phyloP scores from a whole-genome alignment of 2,888 invertebrate genomes.

The Meloe dianella region DNA sequence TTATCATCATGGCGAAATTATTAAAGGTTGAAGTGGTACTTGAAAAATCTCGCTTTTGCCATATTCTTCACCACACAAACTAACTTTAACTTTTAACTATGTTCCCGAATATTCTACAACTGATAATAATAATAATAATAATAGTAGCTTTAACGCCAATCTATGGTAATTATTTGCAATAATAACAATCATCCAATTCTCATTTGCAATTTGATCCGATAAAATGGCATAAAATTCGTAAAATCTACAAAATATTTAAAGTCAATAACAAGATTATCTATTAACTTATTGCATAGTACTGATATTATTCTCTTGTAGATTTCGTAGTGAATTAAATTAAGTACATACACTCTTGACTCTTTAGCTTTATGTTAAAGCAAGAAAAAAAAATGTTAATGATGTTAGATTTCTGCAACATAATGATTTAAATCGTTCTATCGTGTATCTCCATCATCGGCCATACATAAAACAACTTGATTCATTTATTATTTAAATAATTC shows the following conservation, averaged over 20 bases:
- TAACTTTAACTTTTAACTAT: background rate
- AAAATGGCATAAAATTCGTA: background rate
- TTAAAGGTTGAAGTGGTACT: background rate
- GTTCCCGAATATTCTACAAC: background rate
- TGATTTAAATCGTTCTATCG: background rate
- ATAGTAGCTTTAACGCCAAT: background rate
- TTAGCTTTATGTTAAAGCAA: background rate
- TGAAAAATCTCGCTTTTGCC: slow-evolving; percentile 5
- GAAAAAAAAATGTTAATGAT: background rate
- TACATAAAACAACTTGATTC: background rate
- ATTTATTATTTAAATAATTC: background rate
- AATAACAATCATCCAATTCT: background rate
- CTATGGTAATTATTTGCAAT: background rate
- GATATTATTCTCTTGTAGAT: slow-evolving; percentile 5
- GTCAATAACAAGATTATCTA: slow-evolving; percentile 2
- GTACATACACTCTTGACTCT: background rate
- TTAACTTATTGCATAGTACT: background rate
- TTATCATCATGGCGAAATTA: background rate
- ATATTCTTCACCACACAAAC: background rate
- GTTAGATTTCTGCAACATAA: slow-evolving; percentile 1
- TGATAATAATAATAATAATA: background rate
- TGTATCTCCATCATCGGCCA: background rate
- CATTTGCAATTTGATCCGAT: background rate
- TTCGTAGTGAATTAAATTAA: background rate
- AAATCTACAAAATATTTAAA: background rate